Conservation (phyloP, 2,113 vertebrate species). For the Etia nguti region DNA sequence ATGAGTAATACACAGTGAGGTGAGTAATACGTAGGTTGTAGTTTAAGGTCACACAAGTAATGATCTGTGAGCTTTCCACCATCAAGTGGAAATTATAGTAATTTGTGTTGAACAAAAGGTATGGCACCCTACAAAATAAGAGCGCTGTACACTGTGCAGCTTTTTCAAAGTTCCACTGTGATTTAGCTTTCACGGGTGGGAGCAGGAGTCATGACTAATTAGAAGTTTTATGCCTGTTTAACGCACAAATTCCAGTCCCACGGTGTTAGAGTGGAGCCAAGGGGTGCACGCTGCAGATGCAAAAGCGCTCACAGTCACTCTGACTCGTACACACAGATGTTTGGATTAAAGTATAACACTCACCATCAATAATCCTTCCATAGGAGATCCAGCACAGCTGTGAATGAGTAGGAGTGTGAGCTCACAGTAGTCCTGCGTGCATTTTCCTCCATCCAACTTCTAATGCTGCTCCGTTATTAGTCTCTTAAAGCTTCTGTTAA, state of each 20-base stretch:
- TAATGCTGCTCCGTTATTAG: neutral
- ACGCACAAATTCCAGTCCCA: neutral
- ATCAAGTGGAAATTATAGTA: neutral
- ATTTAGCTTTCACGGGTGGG: neutral
- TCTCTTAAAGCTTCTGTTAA: neutral
- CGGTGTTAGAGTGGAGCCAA: neutral
- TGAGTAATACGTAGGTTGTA: neutral
- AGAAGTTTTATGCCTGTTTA: neutral
- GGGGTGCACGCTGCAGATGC: neutral
- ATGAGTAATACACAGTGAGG: neutral
- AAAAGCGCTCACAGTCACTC: neutral
- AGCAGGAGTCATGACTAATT: neutral
- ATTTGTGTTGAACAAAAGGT: neutral
- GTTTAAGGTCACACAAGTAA: neutral
- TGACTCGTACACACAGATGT: neutral
- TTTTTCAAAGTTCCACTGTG: neutral
- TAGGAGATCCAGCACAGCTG: neutral
- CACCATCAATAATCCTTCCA: neutral
- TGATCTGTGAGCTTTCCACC: neutral
- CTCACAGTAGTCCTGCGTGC: neutral
- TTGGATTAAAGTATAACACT: conserved; percentile 22
- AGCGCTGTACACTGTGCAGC: neutral
- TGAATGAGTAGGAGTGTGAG: neutral
- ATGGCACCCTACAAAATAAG: neutral
- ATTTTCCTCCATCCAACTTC: neutral